Evolutionary conservation across 2,113 vertebrate species (phyloP), one percentile per base, ranked within the genome.

Genomic region (Malurus cyaneus): DNA sequence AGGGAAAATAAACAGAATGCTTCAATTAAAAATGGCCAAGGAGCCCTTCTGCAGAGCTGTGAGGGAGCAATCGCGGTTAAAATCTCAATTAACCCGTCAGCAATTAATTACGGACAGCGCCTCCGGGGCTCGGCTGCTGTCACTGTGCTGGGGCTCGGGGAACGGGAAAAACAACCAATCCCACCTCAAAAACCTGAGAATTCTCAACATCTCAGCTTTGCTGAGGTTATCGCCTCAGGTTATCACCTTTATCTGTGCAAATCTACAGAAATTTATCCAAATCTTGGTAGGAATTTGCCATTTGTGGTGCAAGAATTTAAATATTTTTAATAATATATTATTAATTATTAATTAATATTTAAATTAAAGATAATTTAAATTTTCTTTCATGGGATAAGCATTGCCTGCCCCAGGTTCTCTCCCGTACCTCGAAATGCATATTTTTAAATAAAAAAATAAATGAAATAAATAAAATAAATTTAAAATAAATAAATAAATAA

Each of bases 1-100:
- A 97, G 97, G 98, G 93, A 96, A 98, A 92, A 98, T 93, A 97
- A 95, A 97, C 95, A 96, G 80, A 98, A 61, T 42, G 93, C 96
- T 98, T 98, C 89, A 98, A 98, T 98, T 98, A 98, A 97, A 96
- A 96, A 92, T 88, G 54, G 95, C 91, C 94, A 77, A 60, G 74
- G 83, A 96, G 89, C 39, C 70, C n/a, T 31, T 66, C 53, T 82
- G 64, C 26, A 80, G 88, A 93, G 80, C 86, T 80, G 31, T 71
- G 78, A 89, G 54, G 88, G 74, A 93, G 83, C 64, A 95, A 94
- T 95, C 86, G 74, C 25, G 26, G 86, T 70, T 85, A 83, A 86
- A 95, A 36, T 65, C 72, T 84, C 80, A 84, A 65, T 93, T 88
- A 96, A 93, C 69, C 53, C 77, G 18, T 57, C 83, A 80, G 73